Percentiles rank a stretch among this genome's conserved stretches.
These are phyloP conservation scores for Coptotermes formosanus DNA, from an alignment of 1,140 invertebrate species.

Conservation along the genomic window DNA sequence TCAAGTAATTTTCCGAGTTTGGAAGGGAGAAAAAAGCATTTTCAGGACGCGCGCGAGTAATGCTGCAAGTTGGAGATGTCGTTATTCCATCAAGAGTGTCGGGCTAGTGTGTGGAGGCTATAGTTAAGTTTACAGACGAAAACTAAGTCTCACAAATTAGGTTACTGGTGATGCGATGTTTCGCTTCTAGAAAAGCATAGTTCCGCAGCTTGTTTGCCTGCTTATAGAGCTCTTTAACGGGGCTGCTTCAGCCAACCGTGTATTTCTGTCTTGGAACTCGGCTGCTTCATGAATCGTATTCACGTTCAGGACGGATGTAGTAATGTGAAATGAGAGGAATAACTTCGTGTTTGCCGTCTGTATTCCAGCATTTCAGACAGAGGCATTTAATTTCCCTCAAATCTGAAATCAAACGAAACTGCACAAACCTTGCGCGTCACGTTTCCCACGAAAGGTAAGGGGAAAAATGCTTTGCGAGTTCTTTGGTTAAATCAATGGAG, in stretches of 20 bases:
- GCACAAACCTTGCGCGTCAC: no score
- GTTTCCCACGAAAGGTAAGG: no score
- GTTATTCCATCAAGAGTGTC: not conserved
- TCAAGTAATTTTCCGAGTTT: not conserved
- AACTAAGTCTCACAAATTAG: not conserved
- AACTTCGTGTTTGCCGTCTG: no score
- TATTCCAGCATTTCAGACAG: no score
- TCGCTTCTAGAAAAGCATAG: no score
- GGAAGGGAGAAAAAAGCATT: not conserved
- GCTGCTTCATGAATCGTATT: not conserved
- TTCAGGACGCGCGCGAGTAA: not conserved
- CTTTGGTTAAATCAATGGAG: no score
- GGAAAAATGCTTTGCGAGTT: no score
- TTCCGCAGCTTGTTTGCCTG: not conserved
- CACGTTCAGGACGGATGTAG: not conserved
- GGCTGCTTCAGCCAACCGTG: not conserved
- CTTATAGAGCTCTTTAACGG: not conserved
- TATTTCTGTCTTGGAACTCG: not conserved
- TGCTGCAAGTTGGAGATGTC: not conserved
- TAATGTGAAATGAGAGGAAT: not conserved
- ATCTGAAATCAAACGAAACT: no score
- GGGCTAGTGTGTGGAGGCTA: not conserved
- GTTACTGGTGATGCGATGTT: not conserved
- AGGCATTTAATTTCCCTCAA: no score
- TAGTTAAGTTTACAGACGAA: not conserved